Evolutionary conservation across 2,113 vertebrate genomes (phyloP), one percentile per base, ranked within the genome.

Genomic region (Equus przewalskii): DNA sequence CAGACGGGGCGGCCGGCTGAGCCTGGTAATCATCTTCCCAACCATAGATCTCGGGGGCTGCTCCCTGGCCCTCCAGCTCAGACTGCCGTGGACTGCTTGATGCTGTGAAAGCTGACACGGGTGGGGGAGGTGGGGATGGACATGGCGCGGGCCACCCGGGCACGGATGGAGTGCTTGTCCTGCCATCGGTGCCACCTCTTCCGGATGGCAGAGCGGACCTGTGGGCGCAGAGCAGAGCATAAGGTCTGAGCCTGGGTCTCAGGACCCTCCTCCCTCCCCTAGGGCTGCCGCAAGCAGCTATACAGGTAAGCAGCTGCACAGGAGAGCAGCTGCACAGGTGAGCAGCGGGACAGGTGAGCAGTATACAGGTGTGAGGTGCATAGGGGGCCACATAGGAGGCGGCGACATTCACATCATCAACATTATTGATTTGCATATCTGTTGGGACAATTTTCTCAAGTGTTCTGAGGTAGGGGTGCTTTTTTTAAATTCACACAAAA

Each of bases 101-200:
- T 99, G 99, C 99, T 99, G 98, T 99, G 99, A 92, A 99, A 99
- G 98, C 99, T 99, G 99, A 99, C 99, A 0, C 99, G 99, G 10
- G 99, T 99, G 0, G 99, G 99, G 4, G 99, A 99, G 1, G 99
- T 99, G 95, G 99, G 99, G 97, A 99, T 99, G 98, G 99, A 99
- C 99, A 99, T 99, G 97, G 99, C 99, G 11, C 99, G 99, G 36
- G 99, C 99, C 98, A 99, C 99, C 0, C 99, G 98, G 87, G 99
- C 99, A 0, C 99, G 99, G 98, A 99, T 99, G 3, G 99, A 99
- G 95, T 99, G 99, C 83, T 99, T 99, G 99, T 99, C 99, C 98
- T 99, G 99, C 99, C 99, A 99, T 0, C 99, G 99, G 97, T 99
- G 99, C 99, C 99, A 99, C 0, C 99, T 99, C 97, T 99, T 99